Percentiles rank a stretch among this genome's conserved stretches.
These are phyloP conservation scores for Myopa testacea DNA, from an alignment of 2,888 invertebrate genomes.

Conservation along the genomic window DNA sequence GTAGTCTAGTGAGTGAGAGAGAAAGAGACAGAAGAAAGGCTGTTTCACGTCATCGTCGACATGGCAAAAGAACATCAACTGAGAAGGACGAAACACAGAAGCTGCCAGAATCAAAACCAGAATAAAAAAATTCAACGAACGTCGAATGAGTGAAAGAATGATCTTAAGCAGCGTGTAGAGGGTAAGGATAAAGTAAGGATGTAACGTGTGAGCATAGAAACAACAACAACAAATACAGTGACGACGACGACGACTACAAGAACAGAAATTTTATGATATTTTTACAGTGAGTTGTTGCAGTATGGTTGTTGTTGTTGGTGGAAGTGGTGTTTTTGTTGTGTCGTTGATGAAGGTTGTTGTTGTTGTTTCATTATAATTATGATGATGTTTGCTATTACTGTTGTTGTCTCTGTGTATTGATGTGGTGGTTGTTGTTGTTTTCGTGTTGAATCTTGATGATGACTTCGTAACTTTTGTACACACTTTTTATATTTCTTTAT, in stretches of 20 bases:
- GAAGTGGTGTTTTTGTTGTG: too few relatives aligned
- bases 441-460: constrained; percentile 27
- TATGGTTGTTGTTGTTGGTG: too few relatives aligned
- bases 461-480: too few relatives aligned
- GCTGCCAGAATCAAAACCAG: not conserved
- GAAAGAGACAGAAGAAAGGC: too few relatives aligned
- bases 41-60: too few relatives aligned
- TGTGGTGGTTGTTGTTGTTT: constrained; percentile 17
- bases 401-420: not conserved
- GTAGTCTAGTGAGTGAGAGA: too few relatives aligned
- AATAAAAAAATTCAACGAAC: not conserved
- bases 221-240: too few relatives aligned
- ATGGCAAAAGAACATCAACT: not conserved
- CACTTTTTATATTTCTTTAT: too few relatives aligned
- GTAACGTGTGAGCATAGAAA: not conserved
- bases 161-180: not conserved
- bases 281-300: constrained; percentile 2
- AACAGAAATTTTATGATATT: constrained; percentile 9
- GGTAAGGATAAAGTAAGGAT: not conserved
- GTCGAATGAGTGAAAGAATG: not conserved
- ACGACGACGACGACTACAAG: not conserved
- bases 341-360: too few relatives aligned
- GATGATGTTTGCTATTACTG: too few relatives aligned
- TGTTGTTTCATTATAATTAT: too few relatives aligned
- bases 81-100: not conserved